These are phyloP conservation scores for Ornithorhynchus anatinus DNA, from an alignment of 2,113 vertebrate genomes.

Conservation along the genomic window DNA sequence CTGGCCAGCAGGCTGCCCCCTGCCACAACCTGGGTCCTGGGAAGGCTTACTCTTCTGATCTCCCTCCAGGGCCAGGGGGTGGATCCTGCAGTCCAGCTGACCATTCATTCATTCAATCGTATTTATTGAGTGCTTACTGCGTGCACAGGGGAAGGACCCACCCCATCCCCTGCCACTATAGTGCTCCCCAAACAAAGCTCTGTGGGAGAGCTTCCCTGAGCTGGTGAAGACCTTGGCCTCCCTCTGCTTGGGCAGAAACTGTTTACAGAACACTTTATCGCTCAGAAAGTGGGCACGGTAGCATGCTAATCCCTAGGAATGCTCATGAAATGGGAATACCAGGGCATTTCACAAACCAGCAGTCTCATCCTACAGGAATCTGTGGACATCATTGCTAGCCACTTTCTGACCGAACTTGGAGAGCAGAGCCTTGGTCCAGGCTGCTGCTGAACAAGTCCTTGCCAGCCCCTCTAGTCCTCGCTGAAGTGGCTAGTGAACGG, in stretches of 20 bases:
- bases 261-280: slow-evolving; percentile 37
- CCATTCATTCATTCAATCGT: no score
- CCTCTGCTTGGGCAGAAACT: slow-evolving; percentile 44
- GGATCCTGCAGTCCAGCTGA: slow-evolving; percentile 63
- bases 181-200: no score
- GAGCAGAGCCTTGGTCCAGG: neutral
- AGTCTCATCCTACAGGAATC: slow-evolving; percentile 26
- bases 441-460: neutral
- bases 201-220: slow-evolving; percentile 38
- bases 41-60: slow-evolving; percentile 67
- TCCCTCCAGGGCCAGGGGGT: slow-evolving; percentile 61
- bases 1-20: no score
- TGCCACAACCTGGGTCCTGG: no score
- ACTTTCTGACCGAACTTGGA: neutral
- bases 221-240: slow-evolving; percentile 15
- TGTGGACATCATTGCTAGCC: slow-evolving; percentile 31
- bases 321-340: slow-evolving; percentile 27
- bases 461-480: neutral
- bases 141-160: no score
- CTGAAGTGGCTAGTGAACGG: neutral
- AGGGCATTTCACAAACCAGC: slow-evolving; percentile 20
- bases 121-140: no score
- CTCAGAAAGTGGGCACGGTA: slow-evolving; percentile 21
- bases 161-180: no score
- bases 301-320: slow-evolving; percentile 2